Conservation (phyloP, 2,888 invertebrate genomes). For the Heliconius ismenius region DNA sequence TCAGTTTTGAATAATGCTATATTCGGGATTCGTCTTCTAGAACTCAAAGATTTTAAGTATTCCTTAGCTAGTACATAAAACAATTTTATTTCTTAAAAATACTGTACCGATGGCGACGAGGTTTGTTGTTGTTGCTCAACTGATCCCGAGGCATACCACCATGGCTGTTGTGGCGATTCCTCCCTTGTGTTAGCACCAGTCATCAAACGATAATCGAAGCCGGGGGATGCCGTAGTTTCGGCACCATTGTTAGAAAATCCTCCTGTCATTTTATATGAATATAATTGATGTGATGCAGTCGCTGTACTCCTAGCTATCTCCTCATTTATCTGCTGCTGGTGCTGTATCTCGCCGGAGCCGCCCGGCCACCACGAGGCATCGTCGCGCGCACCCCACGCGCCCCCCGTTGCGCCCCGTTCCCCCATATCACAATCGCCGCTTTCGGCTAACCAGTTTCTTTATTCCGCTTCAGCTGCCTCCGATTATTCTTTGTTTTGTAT, state of each 20-base stretch:
- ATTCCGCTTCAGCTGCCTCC: slow-evolving; percentile 60
- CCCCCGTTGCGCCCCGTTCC: slow-evolving; percentile 80
- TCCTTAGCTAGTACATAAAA: neutral
- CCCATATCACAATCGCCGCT: slow-evolving; percentile 76
- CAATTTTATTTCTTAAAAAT: slow-evolving; percentile 23
- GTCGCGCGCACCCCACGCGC: slow-evolving; percentile 82
- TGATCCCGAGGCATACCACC: slow-evolving; percentile 89
- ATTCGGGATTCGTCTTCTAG: neutral
- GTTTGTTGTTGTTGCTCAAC: slow-evolving; percentile 79
- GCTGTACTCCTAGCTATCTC: slow-evolving; percentile 75
- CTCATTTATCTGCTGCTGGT: slow-evolving; percentile 78
- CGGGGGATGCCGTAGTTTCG: slow-evolving; percentile 83
- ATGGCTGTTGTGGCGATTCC: slow-evolving; percentile 77
- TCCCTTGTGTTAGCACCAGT: slow-evolving; percentile 81
- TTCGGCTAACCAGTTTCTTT: slow-evolving; percentile 76
- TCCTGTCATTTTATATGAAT: slow-evolving; percentile 93
- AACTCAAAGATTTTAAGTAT: neutral
- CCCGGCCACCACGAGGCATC: slow-evolving; percentile 81
- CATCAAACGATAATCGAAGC: slow-evolving; percentile 89
- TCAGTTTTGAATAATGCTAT: neutral
- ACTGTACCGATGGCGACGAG: slow-evolving; percentile 75
- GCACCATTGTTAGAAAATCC: slow-evolving; percentile 88
- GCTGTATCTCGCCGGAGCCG: slow-evolving; percentile 76
- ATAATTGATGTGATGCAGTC: slow-evolving; percentile 86
- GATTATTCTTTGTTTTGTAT: slow-evolving; percentile 55